Percentiles rank a stretch among this genome's conserved stretches.
Evolutionary conservation across 1,140 invertebrate species (phyloP).

Genomic region (Drosophila teissieri): DNA sequence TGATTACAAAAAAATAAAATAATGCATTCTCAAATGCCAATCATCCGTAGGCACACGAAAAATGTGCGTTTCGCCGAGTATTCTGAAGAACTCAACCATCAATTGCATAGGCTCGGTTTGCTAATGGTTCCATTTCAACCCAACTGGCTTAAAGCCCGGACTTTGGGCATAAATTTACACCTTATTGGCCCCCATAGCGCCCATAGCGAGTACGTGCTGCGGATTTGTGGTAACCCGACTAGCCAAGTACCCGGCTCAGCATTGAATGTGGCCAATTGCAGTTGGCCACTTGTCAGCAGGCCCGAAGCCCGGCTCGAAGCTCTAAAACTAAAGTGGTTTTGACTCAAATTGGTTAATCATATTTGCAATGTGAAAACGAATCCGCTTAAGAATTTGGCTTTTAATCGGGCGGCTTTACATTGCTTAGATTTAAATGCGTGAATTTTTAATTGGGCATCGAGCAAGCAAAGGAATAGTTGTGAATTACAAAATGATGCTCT

Average conservation of each 20-base stretch:
- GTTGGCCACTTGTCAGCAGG: constrained; percentile 54
- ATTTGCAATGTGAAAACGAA: constrained; percentile 62
- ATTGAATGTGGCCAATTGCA: constrained; percentile 45
- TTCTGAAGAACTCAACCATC: constrained; percentile 59
- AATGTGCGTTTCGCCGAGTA: constrained; percentile 66
- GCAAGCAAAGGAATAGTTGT: not conserved
- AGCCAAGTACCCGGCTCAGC: constrained; percentile 11
- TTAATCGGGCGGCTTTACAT: constrained; percentile 34
- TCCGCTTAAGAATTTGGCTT: constrained; percentile 56
- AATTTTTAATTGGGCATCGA: constrained; percentile 30
- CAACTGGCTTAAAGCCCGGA: constrained; percentile 19
- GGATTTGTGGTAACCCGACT: constrained; percentile 23
- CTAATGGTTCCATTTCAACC: constrained; percentile 52
- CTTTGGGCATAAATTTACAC: constrained; percentile 79
- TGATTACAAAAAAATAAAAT: constrained; percentile 65
- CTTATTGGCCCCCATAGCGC: constrained; percentile 82
- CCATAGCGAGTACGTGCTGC: constrained; percentile 66
- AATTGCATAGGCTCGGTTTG: constrained; percentile 70
- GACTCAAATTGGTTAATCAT: constrained; percentile 82
- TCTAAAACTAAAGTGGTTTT: constrained; percentile 79
- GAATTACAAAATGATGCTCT: not conserved
- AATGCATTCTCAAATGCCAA: constrained; percentile 50
- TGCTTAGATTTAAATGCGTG: constrained; percentile 48
- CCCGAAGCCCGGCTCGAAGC: constrained; percentile 47
- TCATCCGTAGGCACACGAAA: constrained; percentile 58